Percentiles rank a stretch among this genome's conserved stretches.
Evolutionary conservation across 2,888 invertebrate species (phyloP).

Genomic region (Oligia fasciuncula): DNA sequence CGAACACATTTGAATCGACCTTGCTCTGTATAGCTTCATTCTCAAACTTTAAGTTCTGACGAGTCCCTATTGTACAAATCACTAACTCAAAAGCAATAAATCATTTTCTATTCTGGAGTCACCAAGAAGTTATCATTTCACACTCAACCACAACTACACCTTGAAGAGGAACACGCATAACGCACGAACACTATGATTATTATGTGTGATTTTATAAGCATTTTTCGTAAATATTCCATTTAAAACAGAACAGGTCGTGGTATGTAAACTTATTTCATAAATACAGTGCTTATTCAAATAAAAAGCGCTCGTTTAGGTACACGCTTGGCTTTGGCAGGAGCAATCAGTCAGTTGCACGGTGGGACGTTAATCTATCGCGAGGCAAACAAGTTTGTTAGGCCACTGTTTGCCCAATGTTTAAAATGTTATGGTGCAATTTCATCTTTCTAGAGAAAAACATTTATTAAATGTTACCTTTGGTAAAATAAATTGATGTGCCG

Average conservation of each 20-base stretch:
- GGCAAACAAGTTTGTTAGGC: conserved; percentile 38
- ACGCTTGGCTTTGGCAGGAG: conserved; percentile 38
- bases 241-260: neutral
- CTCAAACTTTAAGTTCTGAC: too few species aligned
- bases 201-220: neutral
- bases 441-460: neutral
- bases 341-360: conserved; percentile 42
- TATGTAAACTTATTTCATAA: conserved; percentile 3
- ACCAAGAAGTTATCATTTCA: too few species aligned
- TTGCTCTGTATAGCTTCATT: too few species aligned
- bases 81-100: too few species aligned
- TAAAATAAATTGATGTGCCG: neutral
- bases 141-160: too few species aligned
- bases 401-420: conserved; percentile 13
- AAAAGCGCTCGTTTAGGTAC: conserved; percentile 13
- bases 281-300: conserved; percentile 7
- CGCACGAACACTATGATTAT: too few species aligned
- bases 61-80: too few species aligned
- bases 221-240: neutral
- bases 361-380: conserved; percentile 30
- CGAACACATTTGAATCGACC: too few species aligned
- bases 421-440: conserved; percentile 1
- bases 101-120: too few species aligned
- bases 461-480: neutral
- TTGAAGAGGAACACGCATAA: too few species aligned